These are phyloP conservation scores for Myotis brandtii DNA, from an alignment of 2,113 vertebrate species.

Conservation along the genomic window DNA sequence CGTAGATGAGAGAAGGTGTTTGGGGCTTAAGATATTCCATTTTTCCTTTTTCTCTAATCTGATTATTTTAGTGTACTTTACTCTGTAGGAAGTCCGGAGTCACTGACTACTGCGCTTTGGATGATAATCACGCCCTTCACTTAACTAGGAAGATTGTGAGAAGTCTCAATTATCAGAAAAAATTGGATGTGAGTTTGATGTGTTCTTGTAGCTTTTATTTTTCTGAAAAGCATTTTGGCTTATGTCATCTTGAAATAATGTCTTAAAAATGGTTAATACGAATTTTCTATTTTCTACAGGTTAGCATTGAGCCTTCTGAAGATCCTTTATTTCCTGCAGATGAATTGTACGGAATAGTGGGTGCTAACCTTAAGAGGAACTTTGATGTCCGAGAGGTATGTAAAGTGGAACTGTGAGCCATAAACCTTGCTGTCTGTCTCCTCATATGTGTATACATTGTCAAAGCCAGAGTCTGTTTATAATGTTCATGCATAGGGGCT, in stretches of 20 bases:
- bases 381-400: conserved; percentile 97
- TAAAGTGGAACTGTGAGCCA: neutral
- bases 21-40: neutral
- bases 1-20: neutral
- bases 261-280: neutral
- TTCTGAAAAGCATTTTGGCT: neutral
- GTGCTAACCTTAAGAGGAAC: conserved; percentile 94
- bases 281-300: conserved; percentile 84
- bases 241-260: neutral
- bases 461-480: neutral
- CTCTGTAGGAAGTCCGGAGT: conserved; percentile 95
- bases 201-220: neutral
- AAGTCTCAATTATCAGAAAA: conserved; percentile 95
- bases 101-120: conserved; percentile 95
- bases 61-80: conserved; percentile 50
- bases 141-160: conserved; percentile 93
- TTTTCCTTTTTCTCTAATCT: conserved; percentile 1
- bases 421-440: neutral
- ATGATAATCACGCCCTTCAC: conserved; percentile 96
- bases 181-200: conserved; percentile 89
- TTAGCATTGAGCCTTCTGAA: conserved; percentile 92
- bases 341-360: conserved; percentile 98
- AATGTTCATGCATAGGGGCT: neutral
- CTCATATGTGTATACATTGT: neutral
- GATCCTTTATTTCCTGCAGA: conserved; percentile 95